Base-by-base conservation (phyloP, 2,888 invertebrate species). In the Gandaritis pyraliata region DNA sequence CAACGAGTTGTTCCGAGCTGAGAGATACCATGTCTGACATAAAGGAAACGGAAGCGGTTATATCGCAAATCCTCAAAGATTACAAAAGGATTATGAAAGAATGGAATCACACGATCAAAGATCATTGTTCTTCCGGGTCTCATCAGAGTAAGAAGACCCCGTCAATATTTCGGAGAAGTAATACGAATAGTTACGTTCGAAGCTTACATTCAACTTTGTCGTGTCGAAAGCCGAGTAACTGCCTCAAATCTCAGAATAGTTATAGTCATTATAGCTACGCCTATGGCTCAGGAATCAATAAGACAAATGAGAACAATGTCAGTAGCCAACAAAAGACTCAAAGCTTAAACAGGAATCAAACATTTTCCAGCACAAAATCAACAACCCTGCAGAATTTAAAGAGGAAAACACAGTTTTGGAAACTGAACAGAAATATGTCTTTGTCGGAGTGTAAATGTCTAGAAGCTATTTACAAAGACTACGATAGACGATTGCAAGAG, bases 61-160 rank as follows among this genome's bases (percentile, higher is more conserved):
- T 87, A 45, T 68, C 79, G 16, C 85, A 72, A 45, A 87, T 93
- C 58, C 76, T 90, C 1, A 87, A 80, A 59, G 93, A 93, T 74
- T 93, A 92, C 66, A 90, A 89, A 76, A 83, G 81, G 62, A 90
- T 90, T 70, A 92, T 93, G 91, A 89, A 86, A 53, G 88, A 92
- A 71, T 93, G 93, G 92, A 92, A 93, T 66, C 82, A 85, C 59
- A 89, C 90, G 1, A 76, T 91, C 39, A 81, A 83, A 57, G 85
- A 92, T 64, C 90, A 91, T 74, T 85, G 84, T 71, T 82, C 86
- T 8, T 80, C 87, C 23, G 69, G 74, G 41, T 78, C 83, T 3
- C 84, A 85, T 65, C 69, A 73, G 53, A 80, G 78, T 61, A 86
- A 82, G 66, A 82, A 78, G 71, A 75, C 71, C 33, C 81, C 83